A percentile compares a stretch with the other conserved stretches of the same genome.
phyloP scores from a whole-genome alignment of 2,113 vertebrate species.

The Xyliphius kryptos region DNA sequence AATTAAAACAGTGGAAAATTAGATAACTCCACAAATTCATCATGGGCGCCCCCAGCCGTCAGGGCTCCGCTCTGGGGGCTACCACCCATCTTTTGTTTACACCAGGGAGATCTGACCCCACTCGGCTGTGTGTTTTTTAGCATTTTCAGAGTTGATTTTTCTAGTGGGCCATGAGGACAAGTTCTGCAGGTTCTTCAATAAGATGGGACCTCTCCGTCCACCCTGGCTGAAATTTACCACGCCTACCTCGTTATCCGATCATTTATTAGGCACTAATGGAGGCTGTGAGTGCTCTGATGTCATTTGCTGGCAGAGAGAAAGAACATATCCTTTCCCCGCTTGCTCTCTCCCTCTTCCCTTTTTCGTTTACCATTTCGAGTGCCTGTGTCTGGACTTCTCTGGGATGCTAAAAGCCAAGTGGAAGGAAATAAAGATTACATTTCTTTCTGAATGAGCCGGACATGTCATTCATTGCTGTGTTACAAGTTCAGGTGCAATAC shows the following conservation, averaged over 20 bases:
- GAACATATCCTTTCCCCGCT: conserved; percentile 46
- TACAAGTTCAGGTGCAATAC: conserved; percentile 42
- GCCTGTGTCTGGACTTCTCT: conserved; percentile 9
- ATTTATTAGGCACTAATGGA: conserved; percentile 75
- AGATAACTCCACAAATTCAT: conserved; percentile 98
- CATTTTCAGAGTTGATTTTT: conserved; percentile 68
- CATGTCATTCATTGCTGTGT: conserved; percentile 28
- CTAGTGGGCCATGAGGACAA: conserved; percentile 69
- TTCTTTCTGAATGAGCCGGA: neutral
- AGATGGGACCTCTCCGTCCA: conserved; percentile 41
- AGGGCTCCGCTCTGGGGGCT: conserved; percentile 66
- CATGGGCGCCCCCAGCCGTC: conserved; percentile 86
- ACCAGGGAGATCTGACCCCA: conserved; percentile 71
- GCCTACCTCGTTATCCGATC: conserved; percentile 64
- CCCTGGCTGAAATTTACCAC: conserved; percentile 10
- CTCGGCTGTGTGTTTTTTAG: conserved; percentile 69
- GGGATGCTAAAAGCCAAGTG: neutral
- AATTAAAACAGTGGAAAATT: conserved; percentile 99
- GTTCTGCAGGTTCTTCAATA: conserved; percentile 47
- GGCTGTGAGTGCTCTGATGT: conserved; percentile 64
- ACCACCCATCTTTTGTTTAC: conserved; percentile 92
- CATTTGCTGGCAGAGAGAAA: conserved; percentile 56
- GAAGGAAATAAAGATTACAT: conserved; percentile 8
- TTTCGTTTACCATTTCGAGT: conserved; percentile 8
- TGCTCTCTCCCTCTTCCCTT: conserved; percentile 5